Evolutionary conservation across 2,797 vertebrate genomes (phyloP).

Genomic region (Sebastolobus altivelis): DNA sequence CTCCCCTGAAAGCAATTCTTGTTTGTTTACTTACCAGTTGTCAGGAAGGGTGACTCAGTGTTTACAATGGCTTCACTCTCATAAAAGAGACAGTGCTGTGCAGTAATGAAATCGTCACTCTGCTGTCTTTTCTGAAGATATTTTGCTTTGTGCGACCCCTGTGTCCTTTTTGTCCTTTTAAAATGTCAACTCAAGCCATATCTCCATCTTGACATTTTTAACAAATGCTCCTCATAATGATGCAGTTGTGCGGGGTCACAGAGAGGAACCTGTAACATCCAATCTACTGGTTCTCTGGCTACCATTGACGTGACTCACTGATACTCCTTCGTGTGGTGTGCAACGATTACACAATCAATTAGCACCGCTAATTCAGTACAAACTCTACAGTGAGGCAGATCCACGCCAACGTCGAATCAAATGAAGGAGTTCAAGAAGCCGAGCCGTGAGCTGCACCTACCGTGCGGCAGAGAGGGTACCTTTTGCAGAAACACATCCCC

Average conservation of each 20-base stretch:
- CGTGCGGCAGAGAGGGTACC: constrained; percentile 36
- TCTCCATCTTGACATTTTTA: constrained; percentile 57
- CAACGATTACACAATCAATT: constrained; percentile 45
- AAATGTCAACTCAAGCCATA: constrained; percentile 62
- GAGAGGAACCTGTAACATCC: constrained; percentile 30
- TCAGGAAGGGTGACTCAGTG: constrained; percentile 17
- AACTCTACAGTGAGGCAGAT: constrained; percentile 8
- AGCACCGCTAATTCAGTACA: constrained; percentile 33
- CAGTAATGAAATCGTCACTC: constrained; percentile 31
- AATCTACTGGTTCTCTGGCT: constrained; percentile 11
- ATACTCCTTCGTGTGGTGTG: constrained; percentile 6
- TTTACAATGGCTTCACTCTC: constrained; percentile 14
- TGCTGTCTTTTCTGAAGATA: constrained; percentile 1
- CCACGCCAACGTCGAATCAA: not conserved
- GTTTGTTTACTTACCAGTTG: constrained; percentile 20
- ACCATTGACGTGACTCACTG: constrained; percentile 31
- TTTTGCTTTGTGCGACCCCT: constrained; percentile 26
- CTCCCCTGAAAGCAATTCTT: constrained; percentile 4
- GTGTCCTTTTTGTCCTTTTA: constrained; percentile 19
- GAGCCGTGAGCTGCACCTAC: constrained; percentile 20
- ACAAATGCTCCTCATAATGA: constrained; percentile 47
- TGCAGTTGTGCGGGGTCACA: constrained; percentile 22
- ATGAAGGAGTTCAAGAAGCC: constrained; percentile 28
- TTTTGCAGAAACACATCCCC: constrained; percentile 51
- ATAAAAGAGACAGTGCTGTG: constrained; percentile 1